Conservation (phyloP, 53 echinoderm and acorn worm genomes). For the Holothuria scabra region DNA sequence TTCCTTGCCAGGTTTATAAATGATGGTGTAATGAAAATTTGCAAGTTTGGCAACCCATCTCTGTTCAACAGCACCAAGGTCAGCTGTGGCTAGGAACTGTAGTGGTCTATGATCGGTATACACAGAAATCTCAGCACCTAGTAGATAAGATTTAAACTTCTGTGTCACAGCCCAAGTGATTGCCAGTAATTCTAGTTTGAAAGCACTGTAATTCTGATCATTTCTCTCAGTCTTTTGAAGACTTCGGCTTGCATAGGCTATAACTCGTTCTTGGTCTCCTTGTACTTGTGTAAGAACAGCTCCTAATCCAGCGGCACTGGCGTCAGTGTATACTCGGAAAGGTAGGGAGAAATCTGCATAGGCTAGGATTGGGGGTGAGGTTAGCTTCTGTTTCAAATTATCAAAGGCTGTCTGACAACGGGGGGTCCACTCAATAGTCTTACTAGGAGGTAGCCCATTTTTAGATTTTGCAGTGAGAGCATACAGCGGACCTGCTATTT, state of each 20-base stretch:
- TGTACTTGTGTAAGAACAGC: no score
- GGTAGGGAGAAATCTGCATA: no score
- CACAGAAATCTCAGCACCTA: slow-evolving; percentile 29
- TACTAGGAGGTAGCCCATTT: no score
- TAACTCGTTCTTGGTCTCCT: no score
- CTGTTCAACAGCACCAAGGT: slow-evolving; percentile 65
- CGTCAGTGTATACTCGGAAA: no score
- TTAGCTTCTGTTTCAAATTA: no score
- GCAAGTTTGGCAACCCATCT: slow-evolving; percentile 46
- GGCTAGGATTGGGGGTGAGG: no score
- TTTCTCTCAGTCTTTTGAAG: slow-evolving; percentile 44
- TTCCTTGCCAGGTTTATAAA: no score
- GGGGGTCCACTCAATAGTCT: no score
- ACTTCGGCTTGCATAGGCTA: slow-evolving; percentile 53
- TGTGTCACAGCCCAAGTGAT: slow-evolving; percentile 65
- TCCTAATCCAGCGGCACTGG: no score
- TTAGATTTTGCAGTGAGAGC: no score
- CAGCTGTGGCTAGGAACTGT: slow-evolving; percentile 45
- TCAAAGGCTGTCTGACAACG: no score
- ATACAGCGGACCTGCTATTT: slow-evolving; percentile 63
- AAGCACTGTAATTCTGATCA: slow-evolving; percentile 56
- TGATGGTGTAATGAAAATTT: not conserved
- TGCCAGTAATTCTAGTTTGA: slow-evolving; percentile 50
- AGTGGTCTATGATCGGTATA: slow-evolving; percentile 63
- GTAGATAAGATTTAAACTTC: slow-evolving; percentile 59